Evolutionary conservation across 1,140 invertebrate genomes (phyloP), one percentile per base, ranked within the genome.

Genomic region (Ganaspis sp.): DNA sequence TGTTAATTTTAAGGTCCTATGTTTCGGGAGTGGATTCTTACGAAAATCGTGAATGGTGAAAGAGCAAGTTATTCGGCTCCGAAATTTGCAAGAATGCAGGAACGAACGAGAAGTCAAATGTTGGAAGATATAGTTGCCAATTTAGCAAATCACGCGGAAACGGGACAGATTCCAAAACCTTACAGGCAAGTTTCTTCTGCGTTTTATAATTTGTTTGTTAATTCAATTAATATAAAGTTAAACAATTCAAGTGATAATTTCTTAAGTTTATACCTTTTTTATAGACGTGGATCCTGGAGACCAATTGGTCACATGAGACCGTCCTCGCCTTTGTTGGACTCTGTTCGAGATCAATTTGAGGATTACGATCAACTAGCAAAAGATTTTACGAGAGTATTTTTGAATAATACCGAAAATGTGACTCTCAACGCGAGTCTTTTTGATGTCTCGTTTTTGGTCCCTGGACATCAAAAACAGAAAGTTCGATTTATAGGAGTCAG

Each of bases 1-100:
- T n/a, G n/a, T n/a, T n/a, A n/a, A n/a, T n/a, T n/a, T n/a, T n/a
- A 71, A 91, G 90, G 90, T 53, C 82, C 89, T 0, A 95, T 96
- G 92, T 96, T 95, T 87, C 94, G 97, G 34, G 98, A 99, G 89
- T 99, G 98, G 96, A 92, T 99, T 19, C 92, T 99, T 5, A 99
- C 98, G 3, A 99, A 99, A 92, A 97, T 99, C 69, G 98, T 99
- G 0, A 99, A 99, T 85, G 98, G 98, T 0, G 98, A 99, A 89
- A 93, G 98, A 75, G 98, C 98, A 0, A 98, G 97, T 76, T 99
- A 99, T 86, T 99, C 97, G 11, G 97, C 98, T 4, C 97, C 98
- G 0, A 98, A 99, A 90, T 99, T 99, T 88, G 97, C 98, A 0
- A 94, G 97, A 76, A 97, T 99, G 95, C 96, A 98, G 87, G 97